These are phyloP conservation scores for Orussus abietinus DNA, from an alignment of 1,140 invertebrate species.

Conservation along the genomic window DNA sequence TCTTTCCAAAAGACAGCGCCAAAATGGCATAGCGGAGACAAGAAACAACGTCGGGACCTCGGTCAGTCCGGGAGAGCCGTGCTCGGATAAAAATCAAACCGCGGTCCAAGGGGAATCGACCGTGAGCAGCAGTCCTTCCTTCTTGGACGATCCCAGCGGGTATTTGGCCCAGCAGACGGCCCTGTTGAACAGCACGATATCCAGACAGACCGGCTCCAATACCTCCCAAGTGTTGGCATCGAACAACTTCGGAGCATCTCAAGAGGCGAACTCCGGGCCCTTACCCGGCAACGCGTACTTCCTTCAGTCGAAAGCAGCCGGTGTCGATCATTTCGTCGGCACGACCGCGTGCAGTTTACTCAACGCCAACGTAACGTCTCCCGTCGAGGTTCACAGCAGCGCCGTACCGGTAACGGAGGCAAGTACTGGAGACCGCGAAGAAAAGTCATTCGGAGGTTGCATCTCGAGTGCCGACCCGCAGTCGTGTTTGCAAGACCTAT, in stretches of 20 bases:
- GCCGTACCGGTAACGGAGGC: constrained; percentile 40
- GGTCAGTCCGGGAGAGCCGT: constrained; percentile 40
- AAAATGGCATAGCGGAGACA: constrained; percentile 43
- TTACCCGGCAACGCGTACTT: constrained; percentile 31
- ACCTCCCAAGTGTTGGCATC: constrained; percentile 45
- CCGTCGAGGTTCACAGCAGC: constrained; percentile 46
- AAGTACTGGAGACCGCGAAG: constrained; percentile 34
- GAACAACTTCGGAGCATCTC: constrained; percentile 38
- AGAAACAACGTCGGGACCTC: constrained; percentile 26
- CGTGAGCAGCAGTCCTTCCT: constrained; percentile 59
- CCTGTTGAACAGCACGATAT: constrained; percentile 77
- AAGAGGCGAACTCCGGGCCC: constrained; percentile 27
- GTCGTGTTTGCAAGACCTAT: constrained; percentile 37
- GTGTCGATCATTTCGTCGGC: no score
- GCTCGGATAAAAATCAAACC: constrained; percentile 37
- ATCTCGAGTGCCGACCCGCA: constrained; percentile 37
- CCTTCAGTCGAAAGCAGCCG: constrained; percentile 48
- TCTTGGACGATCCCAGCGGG: constrained; percentile 85
- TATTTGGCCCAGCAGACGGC: constrained; percentile 85
- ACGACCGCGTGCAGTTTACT: constrained; percentile 33
- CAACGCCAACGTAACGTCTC: constrained; percentile 47
- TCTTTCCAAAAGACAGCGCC: constrained; percentile 56
- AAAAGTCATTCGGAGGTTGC: constrained; percentile 38
- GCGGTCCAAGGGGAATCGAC: constrained; percentile 39
- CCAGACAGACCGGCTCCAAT: constrained; percentile 63